Percentiles rank a stretch among this genome's conserved stretches.
Evolutionary conservation across 2,113 vertebrate genomes (phyloP).

Genomic region (Polypterus bichir): DNA sequence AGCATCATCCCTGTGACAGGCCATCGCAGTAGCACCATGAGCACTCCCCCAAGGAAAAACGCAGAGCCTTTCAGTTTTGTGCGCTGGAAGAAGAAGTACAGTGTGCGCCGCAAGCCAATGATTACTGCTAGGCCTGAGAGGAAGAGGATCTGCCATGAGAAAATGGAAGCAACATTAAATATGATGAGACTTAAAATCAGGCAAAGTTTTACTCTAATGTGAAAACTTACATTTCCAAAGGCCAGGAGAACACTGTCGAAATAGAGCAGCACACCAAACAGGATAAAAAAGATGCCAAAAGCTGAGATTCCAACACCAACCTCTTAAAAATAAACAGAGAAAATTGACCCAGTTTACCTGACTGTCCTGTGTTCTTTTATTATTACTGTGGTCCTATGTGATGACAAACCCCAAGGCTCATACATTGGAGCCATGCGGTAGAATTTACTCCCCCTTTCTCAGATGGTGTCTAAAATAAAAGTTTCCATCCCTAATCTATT

Average conservation of each 20-base stretch:
- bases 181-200: too few relatives aligned
- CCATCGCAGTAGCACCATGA: slow-evolving; percentile 68
- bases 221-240: slow-evolving; percentile 79
- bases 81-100: slow-evolving; percentile 73
- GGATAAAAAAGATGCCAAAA: slow-evolving; percentile 75
- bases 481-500: too few relatives aligned
- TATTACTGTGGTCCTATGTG: too few relatives aligned
- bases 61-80: slow-evolving; percentile 66
- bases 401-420: too few relatives aligned
- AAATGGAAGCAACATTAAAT: not conserved
- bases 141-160: slow-evolving; percentile 60
- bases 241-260: slow-evolving; percentile 80
- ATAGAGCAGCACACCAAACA: slow-evolving; percentile 78
- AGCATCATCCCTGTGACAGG: slow-evolving; percentile 70
- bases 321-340: slow-evolving; percentile 43
- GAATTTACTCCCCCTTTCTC: too few relatives aligned
- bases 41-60: slow-evolving; percentile 72
- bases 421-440: too few relatives aligned
- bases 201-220: too few relatives aligned
- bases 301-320: slow-evolving; percentile 65
- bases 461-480: too few relatives aligned
- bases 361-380: too few relatives aligned
- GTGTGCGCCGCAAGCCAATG: slow-evolving; percentile 62
- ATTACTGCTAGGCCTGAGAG: slow-evolving; percentile 63
- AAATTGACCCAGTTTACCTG: too few relatives aligned